Conservation (phyloP, 2,888 invertebrate genomes). For the Halictus ligatus region DNA sequence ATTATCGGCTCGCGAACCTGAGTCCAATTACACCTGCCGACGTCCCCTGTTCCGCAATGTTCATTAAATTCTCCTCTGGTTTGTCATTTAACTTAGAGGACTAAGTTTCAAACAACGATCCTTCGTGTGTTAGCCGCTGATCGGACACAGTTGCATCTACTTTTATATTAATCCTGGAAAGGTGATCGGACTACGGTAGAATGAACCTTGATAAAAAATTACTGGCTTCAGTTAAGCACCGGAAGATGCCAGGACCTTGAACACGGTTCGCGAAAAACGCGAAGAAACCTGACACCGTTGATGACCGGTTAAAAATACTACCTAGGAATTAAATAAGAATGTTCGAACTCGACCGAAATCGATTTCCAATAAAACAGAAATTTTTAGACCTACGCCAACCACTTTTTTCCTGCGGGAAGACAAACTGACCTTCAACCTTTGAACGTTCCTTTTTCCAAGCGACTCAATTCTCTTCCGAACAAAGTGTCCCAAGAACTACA, state of each 20-base stretch:
- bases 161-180: background rate
- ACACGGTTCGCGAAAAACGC: too few relatives aligned
- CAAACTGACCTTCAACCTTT: background rate
- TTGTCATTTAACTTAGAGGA: background rate
- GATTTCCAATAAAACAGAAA: too few relatives aligned
- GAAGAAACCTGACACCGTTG: too few relatives aligned
- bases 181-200: too few relatives aligned
- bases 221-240: too few relatives aligned
- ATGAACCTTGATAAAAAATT: too few relatives aligned
- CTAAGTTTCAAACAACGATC: background rate
- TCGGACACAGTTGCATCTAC: background rate
- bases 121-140: background rate
- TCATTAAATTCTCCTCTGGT: background rate
- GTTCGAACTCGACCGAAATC: too few relatives aligned
- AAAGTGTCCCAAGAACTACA: conserved; percentile 42
- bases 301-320: too few relatives aligned
- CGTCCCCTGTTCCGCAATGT: background rate
- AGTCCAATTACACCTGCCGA: conserved; percentile 30
- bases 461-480: conserved; percentile 32
- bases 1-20: conserved; percentile 19
- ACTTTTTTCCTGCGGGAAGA: background rate
- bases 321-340: too few relatives aligned
- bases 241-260: background rate
- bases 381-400: background rate
- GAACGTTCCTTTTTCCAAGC: background rate